Conservation (phyloP, 1,140 invertebrate species). For the Drosophila gunungcola region DNA sequence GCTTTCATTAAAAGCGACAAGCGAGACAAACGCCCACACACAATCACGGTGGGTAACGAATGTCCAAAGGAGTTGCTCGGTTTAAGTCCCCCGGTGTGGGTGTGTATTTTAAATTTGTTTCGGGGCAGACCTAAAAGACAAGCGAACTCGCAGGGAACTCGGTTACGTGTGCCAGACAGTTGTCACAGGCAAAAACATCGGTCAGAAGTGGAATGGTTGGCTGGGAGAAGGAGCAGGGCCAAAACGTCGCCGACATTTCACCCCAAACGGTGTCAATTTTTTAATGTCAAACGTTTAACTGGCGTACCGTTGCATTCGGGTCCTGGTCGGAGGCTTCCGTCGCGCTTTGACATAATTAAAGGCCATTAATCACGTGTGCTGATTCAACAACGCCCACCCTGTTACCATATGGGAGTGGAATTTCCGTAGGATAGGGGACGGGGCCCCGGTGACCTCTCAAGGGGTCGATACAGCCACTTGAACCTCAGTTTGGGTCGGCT, state of each 20-base stretch:
- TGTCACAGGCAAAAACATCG: slow-evolving; percentile 59
- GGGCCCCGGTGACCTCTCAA: slow-evolving; percentile 31
- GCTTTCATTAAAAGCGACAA: slow-evolving; percentile 84
- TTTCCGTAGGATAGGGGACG: neutral
- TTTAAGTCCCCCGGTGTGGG: slow-evolving; percentile 12
- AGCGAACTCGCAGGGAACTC: slow-evolving; percentile 35
- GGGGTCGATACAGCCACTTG: slow-evolving; percentile 80
- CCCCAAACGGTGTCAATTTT: slow-evolving; percentile 84
- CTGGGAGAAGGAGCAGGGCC: slow-evolving; percentile 6
- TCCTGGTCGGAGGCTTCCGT: slow-evolving; percentile 39
- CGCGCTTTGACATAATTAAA: slow-evolving; percentile 81
- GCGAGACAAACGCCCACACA: slow-evolving; percentile 78
- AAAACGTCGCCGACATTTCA: slow-evolving; percentile 75
- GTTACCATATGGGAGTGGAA: neutral
- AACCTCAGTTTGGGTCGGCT: slow-evolving; percentile 12
- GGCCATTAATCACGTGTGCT: slow-evolving; percentile 83
- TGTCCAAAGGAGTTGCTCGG: slow-evolving; percentile 44
- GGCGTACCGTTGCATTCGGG: slow-evolving; percentile 58
- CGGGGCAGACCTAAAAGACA: slow-evolving; percentile 25
- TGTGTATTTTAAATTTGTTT: slow-evolving; percentile 66
- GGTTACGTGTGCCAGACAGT: slow-evolving; percentile 78
- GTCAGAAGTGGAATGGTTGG: slow-evolving; percentile 7
- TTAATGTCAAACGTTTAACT: slow-evolving; percentile 83
- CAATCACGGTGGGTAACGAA: slow-evolving; percentile 74
- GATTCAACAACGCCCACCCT: slow-evolving; percentile 77